These are phyloP conservation scores for Noturus placidus DNA, from an alignment of 2,113 vertebrate genomes.

Conservation along the genomic window DNA sequence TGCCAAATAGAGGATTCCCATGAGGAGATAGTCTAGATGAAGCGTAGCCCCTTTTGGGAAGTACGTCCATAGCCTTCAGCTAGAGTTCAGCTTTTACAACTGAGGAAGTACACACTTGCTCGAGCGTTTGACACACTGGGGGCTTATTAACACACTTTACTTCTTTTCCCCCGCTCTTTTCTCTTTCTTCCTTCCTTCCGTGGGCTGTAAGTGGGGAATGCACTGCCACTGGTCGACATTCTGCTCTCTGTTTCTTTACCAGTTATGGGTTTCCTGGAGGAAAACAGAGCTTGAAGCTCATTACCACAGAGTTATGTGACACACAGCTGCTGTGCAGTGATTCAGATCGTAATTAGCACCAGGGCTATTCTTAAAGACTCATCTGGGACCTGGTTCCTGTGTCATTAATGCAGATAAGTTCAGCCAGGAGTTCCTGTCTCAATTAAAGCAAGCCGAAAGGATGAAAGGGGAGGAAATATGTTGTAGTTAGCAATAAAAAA, in stretches of 20 bases:
- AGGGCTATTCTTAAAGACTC: constrained; percentile 29
- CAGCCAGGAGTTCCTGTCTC: constrained; percentile 9
- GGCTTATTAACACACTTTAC: constrained; percentile 8
- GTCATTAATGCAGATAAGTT: constrained; percentile 23
- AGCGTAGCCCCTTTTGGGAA: background rate
- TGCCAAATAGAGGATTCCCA: background rate
- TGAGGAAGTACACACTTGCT: constrained; percentile 3
- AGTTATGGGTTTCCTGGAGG: constrained; percentile 39
- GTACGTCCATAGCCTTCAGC: background rate
- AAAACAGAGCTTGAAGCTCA: constrained; percentile 41
- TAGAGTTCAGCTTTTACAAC: constrained; percentile 7
- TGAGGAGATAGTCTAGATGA: background rate
- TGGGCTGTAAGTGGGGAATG: constrained; percentile 7
- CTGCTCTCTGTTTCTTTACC: background rate
- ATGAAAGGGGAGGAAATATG: constrained; percentile 14
- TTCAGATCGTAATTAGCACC: constrained; percentile 36
- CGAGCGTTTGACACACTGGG: background rate
- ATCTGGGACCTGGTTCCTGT: constrained; percentile 25
- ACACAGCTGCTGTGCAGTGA: constrained; percentile 31
- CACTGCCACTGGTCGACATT: background rate
- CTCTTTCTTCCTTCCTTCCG: background rate
- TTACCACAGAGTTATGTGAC: constrained; percentile 46
- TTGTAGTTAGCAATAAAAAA: background rate
- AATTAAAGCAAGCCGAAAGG: background rate
- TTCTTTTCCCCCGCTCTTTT: background rate